Percentiles rank a stretch among this genome's conserved stretches.
phyloP scores from a whole-genome alignment of 2,113 vertebrate genomes.

The Cyprinodon tularosa region DNA sequence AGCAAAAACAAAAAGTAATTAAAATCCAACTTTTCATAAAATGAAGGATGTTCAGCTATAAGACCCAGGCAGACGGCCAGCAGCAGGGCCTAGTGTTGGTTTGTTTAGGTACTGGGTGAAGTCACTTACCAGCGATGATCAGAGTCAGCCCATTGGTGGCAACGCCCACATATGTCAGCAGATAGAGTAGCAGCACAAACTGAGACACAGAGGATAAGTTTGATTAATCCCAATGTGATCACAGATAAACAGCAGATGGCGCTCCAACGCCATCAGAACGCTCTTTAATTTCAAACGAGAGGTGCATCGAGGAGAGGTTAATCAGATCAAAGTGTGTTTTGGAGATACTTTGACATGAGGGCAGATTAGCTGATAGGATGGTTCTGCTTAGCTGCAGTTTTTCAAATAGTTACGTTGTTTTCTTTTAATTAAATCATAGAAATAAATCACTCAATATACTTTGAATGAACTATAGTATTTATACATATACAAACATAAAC shows the following conservation, averaged over 20 bases:
- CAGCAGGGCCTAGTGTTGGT: neutral
- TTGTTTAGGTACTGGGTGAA: neutral
- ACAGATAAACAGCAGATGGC: neutral
- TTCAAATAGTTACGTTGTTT: no score
- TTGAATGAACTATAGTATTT: no score
- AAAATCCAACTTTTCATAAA: neutral
- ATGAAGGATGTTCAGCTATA: neutral
- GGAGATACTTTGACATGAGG: no score
- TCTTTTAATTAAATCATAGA: no score
- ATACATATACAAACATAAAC: no score
- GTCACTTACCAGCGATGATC: slow-evolving; percentile 84
- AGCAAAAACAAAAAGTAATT: slow-evolving; percentile 19
- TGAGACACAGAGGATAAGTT: slow-evolving; percentile 51
- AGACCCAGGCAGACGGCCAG: neutral
- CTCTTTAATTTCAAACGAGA: neutral
- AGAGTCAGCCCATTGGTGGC: slow-evolving; percentile 87
- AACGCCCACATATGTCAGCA: slow-evolving; percentile 87
- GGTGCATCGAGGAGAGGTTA: neutral
- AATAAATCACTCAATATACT: no score
- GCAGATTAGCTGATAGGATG: no score
- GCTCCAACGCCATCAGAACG: neutral
- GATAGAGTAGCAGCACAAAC: slow-evolving; percentile 87
- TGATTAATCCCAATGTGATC: neutral
- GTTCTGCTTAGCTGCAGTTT: no score
- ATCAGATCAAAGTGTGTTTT: no score